Conservation (phyloP, 2,797 vertebrate genomes). For the Platyrinchus mystaceus region DNA sequence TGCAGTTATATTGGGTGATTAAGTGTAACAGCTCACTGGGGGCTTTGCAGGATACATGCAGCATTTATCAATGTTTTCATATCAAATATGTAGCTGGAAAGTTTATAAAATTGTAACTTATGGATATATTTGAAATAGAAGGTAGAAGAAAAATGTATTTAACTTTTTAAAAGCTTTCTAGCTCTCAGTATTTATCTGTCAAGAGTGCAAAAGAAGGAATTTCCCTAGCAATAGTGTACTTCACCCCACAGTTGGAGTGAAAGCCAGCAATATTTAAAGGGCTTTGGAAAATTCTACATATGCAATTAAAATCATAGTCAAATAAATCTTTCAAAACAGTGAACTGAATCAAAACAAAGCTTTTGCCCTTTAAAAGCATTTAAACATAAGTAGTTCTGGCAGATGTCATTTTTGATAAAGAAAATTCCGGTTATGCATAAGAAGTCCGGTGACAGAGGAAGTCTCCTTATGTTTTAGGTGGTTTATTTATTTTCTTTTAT, state of each 20-base stretch:
- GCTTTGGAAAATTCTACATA: not conserved
- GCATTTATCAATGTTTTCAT: not conserved
- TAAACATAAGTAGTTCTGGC: constrained; percentile 28
- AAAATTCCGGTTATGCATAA: not conserved
- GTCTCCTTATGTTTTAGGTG: constrained; percentile 3
- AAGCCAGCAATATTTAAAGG: not conserved
- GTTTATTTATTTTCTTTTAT: constrained; percentile 8
- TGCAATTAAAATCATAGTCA: not conserved
- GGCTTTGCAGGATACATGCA: not conserved
- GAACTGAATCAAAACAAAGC: not conserved
- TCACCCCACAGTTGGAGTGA: not conserved
- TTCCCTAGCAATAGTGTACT: not conserved
- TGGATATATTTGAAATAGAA: not conserved
- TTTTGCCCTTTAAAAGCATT: constrained; percentile 5
- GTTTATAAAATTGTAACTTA: not conserved
- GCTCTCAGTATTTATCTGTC: not conserved
- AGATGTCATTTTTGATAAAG: constrained; percentile 49
- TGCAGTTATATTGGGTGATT: not conserved
- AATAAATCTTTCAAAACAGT: not conserved
- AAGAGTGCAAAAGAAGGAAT: not conserved
- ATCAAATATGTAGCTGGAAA: not conserved
- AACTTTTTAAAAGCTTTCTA: not conserved
- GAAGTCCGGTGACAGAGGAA: not conserved
- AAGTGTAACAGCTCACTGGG: not conserved
- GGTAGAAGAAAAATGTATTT: not conserved